Evolutionary conservation across 2,113 vertebrate genomes (phyloP), one percentile per base, ranked within the genome.

Genomic region (Nyctibius bracteatus): DNA sequence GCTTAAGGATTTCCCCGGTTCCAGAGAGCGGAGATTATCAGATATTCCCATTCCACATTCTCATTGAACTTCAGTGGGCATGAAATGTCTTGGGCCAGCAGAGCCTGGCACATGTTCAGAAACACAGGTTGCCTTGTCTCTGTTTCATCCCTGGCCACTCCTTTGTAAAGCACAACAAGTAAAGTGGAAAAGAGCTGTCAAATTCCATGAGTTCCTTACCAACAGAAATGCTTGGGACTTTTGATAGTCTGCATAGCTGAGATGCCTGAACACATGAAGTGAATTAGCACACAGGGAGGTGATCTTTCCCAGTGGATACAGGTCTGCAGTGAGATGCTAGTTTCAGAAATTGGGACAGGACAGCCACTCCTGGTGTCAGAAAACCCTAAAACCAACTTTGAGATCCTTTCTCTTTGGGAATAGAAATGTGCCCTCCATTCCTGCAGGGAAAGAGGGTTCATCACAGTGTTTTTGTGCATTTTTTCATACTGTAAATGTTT

Each of bases 231-330:
- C 28, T 51, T 90, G 66, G 27, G 17, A n/a, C 63, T 63, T 94
- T 39, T 4, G 1, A 25, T 22, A 0, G 0, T 52, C 43, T 74
- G 59, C 5, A 7, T 14, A 51, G 35, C 35, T 57, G 65, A 68
- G 37, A 13, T 52, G 58, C 44, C 66, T 33, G 49, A 67, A 58
- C 12, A 13, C 0, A 0, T 31, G 51, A 66, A 49, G 14, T 43
- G 41, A 86, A 31, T 57, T 43, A 71, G 30, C 22, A 54, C 19
- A 7, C 51, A 58, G 27, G 43, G 18, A 58, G 16, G 24, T 58
- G 63, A 63, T 54, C n/a, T 43, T 49, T 57, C 55, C 81, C 23
- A 18, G 37, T 51, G 17, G 46, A 30, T 78, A 11, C 14, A 68
- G 30, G 37, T 59, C 41, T 68, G 8, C 46, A 52, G 52, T 14